Percentiles rank a stretch among this genome's conserved stretches.
Conservation (phyloP, 1,140 invertebrate species). For the Cryptotermes secundus region DNA sequence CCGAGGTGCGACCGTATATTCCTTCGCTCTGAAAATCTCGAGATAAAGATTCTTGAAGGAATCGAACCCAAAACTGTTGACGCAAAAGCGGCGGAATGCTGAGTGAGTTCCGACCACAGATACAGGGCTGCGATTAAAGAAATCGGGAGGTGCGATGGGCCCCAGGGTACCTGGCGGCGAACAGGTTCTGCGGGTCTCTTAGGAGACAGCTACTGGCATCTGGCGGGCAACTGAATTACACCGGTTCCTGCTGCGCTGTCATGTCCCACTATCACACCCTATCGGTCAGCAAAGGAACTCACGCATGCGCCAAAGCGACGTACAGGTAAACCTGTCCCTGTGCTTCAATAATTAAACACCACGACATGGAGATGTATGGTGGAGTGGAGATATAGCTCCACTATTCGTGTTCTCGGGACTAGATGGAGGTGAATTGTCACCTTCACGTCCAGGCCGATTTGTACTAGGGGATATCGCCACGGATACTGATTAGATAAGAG, state of each 20-base stretch:
- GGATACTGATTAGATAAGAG: no score
- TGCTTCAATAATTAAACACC: no score
- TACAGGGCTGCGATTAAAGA: neutral
- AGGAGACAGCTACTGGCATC: conserved; percentile 6
- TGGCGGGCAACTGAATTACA: neutral
- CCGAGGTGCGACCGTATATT: no score
- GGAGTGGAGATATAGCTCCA: no score
- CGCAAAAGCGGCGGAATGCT: neutral
- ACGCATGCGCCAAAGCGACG: neutral
- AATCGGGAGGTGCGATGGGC: neutral
- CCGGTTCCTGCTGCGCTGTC: neutral
- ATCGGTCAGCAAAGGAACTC: neutral
- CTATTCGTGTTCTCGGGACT: no score
- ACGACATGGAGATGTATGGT: no score
- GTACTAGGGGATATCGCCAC: no score
- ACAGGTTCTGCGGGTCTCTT: neutral
- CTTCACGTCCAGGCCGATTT: no score
- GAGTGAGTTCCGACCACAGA: neutral
- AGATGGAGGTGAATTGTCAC: no score
- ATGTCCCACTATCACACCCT: neutral
- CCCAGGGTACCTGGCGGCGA: neutral
- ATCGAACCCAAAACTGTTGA: neutral
- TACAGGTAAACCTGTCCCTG: neutral
- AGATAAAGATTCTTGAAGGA: no score
- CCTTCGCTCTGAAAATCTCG: no score